A percentile compares a stretch with the other conserved stretches of the same genome.
Evolutionary conservation across 2,797 vertebrate species (phyloP).

Genomic region (Poecilia wingei): DNA sequence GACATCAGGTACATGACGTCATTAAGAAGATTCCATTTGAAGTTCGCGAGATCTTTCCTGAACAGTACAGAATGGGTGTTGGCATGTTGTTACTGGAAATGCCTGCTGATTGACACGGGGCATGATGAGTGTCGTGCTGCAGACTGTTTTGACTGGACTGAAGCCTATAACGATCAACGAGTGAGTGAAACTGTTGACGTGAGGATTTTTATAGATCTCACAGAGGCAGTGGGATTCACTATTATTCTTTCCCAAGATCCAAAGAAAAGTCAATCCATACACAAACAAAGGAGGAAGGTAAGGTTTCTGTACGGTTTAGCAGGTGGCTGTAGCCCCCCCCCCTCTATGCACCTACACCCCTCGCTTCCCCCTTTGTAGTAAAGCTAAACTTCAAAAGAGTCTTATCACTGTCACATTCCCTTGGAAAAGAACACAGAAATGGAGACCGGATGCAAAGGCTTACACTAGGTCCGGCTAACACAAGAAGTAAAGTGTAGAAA

Average conservation of each 20-base stretch:
- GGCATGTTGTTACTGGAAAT: slow-evolving; percentile 76
- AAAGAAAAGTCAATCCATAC: slow-evolving; percentile 1
- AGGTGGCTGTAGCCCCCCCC: slow-evolving; percentile 6
- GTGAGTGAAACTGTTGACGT: slow-evolving; percentile 16
- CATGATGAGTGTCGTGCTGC: slow-evolving; percentile 54
- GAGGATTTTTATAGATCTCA: not conserved
- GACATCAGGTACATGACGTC: slow-evolving; percentile 68
- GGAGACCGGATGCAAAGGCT: slow-evolving; percentile 74
- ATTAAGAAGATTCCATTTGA: slow-evolving; percentile 77
- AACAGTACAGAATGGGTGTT: slow-evolving; percentile 64
- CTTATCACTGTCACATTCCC: slow-evolving; percentile 64
- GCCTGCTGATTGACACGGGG: slow-evolving; percentile 75
- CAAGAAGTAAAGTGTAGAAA: slow-evolving; percentile 68
- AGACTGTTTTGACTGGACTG: slow-evolving; percentile 68
- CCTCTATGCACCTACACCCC: not conserved
- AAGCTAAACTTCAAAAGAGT: slow-evolving; percentile 69
- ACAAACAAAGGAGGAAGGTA: slow-evolving; percentile 3
- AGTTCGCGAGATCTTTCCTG: slow-evolving; percentile 75
- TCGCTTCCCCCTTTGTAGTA: slow-evolving; percentile 44
- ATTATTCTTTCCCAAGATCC: not conserved
- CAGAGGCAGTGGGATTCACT: not conserved
- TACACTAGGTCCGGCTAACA: slow-evolving; percentile 65
- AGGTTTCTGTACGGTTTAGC: slow-evolving; percentile 26
- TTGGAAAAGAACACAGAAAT: slow-evolving; percentile 66
- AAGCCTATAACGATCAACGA: slow-evolving; percentile 29